Conservation (phyloP, 2,113 vertebrate genomes). For the Anguilla japonica region DNA sequence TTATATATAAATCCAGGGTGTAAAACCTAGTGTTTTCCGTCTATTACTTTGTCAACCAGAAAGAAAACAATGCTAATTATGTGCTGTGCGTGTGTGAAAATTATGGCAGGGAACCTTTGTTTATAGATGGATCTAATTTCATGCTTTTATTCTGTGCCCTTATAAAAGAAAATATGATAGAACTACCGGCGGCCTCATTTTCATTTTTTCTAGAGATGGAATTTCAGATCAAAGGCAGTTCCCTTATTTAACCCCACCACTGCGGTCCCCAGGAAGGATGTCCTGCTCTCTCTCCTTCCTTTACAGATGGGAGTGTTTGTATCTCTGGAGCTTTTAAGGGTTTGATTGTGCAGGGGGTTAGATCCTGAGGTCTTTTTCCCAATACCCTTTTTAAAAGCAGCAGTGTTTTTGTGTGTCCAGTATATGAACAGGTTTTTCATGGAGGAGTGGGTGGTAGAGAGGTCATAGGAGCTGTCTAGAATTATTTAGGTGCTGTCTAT, state of each 20-base stretch:
- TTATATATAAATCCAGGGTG: neutral
- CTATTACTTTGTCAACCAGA: neutral
- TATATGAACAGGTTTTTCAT: no score
- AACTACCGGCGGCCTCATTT: slow-evolving; percentile 30
- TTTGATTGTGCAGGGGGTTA: neutral
- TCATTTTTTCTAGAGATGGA: neutral
- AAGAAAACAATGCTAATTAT: slow-evolving; percentile 4
- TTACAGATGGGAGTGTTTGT: neutral
- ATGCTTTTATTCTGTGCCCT: slow-evolving; percentile 26
- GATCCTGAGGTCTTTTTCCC: neutral
- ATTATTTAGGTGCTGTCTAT: slow-evolving; percentile 39
- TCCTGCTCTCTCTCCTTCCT: neutral
- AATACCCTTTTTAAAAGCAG: no score
- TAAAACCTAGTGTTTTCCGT: neutral
- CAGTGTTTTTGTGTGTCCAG: neutral
- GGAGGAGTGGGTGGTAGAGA: slow-evolving; percentile 25
- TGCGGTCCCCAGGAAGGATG: neutral
- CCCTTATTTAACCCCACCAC: slow-evolving; percentile 12
- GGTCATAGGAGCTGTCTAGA: slow-evolving; percentile 44
- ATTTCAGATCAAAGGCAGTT: slow-evolving; percentile 40
- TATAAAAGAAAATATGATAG: slow-evolving; percentile 31
- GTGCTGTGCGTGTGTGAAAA: neutral
- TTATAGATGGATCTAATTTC: slow-evolving; percentile 30
- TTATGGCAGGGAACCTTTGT: slow-evolving; percentile 29
- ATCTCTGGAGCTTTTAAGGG: neutral